Conservation (phyloP, 2,888 invertebrate species). For the Oligia strigilis region DNA sequence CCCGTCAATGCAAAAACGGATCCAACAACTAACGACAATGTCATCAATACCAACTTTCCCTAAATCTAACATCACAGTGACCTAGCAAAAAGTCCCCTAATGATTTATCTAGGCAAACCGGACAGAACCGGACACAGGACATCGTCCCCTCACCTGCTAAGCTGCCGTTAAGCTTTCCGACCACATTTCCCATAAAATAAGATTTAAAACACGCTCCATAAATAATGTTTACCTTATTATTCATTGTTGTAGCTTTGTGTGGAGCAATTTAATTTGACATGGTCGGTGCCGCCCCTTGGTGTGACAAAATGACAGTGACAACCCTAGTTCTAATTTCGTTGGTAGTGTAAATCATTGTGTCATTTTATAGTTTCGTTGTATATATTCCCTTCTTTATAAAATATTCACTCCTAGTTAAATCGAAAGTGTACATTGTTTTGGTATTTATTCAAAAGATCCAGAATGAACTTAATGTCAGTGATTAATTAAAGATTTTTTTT, state of each 20-base stretch:
- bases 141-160: slow-evolving; percentile 78
- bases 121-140: slow-evolving; percentile 69
- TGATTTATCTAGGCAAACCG: slow-evolving; percentile 70
- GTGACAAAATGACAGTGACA: slow-evolving; percentile 48
- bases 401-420: neutral
- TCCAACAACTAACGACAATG: slow-evolving; percentile 31
- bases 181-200: slow-evolving; percentile 90
- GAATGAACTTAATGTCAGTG: neutral
- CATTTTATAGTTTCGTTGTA: slow-evolving; percentile 49
- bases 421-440: neutral
- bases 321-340: slow-evolving; percentile 58
- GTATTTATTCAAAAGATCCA: neutral
- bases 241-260: slow-evolving; percentile 77
- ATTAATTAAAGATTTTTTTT: no score
- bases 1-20: slow-evolving; percentile 27
- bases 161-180: slow-evolving; percentile 82
- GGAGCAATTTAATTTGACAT: slow-evolving; percentile 81
- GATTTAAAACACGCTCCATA: slow-evolving; percentile 84
- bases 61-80: slow-evolving; percentile 63
- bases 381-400: slow-evolving; percentile 10
- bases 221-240: slow-evolving; percentile 80
- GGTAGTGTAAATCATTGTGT: slow-evolving; percentile 61
- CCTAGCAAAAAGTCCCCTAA: slow-evolving; percentile 66
- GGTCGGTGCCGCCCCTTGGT: slow-evolving; percentile 77
- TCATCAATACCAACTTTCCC: slow-evolving; percentile 42